These are phyloP conservation scores for Pteromalus puparum DNA, from an alignment of 1,140 invertebrate genomes.

Conservation along the genomic window DNA sequence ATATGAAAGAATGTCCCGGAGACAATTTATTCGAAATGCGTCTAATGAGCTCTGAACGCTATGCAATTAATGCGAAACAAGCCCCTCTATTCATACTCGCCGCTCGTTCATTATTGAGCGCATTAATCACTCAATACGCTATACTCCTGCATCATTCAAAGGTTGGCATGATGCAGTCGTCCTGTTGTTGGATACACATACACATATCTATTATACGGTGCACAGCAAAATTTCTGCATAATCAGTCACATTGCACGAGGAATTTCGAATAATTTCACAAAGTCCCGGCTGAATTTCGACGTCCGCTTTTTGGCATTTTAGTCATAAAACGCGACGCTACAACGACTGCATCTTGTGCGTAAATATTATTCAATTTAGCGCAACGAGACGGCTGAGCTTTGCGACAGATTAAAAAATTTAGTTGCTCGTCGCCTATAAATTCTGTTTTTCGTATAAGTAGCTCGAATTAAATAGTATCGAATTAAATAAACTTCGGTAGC, in stretches of 20 bases:
- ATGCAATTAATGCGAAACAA: conserved; percentile 24
- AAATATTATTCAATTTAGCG: not conserved
- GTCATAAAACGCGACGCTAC: too few species aligned
- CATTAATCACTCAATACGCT: not conserved
- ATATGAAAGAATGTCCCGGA: not conserved
- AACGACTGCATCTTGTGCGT: not conserved
- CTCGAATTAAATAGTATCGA: too few species aligned
- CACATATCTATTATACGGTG: too few species aligned
- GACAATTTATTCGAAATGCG: conserved; percentile 24
- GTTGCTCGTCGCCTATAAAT: too few species aligned
- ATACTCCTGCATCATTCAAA: not conserved
- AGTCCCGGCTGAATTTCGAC: not conserved
- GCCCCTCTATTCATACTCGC: not conserved
- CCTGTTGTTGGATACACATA: not conserved
- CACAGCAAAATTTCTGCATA: not conserved
- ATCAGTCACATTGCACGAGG: not conserved
- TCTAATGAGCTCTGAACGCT: conserved; percentile 19
- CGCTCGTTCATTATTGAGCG: not conserved
- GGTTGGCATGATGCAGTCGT: not conserved
- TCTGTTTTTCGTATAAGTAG: too few species aligned
- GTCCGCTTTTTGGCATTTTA: not conserved
- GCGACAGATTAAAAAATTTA: not conserved
- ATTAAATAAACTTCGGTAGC: too few species aligned
- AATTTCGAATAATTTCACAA: not conserved
- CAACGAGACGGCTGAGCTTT: not conserved